Conservation (phyloP, 1,140 invertebrate species). For the Drosophila elegans region DNA sequence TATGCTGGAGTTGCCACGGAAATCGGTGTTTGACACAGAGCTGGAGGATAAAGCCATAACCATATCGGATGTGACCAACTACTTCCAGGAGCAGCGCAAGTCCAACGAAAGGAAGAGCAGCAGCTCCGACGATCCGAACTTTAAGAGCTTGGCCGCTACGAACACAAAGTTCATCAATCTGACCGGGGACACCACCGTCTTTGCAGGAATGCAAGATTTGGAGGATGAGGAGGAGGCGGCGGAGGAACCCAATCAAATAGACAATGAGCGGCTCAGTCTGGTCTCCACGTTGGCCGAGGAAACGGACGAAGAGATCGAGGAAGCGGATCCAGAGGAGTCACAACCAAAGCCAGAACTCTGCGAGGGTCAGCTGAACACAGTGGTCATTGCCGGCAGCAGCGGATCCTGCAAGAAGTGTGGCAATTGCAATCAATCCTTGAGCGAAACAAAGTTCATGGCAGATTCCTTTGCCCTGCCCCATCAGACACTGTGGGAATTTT, state of each 20-base stretch:
- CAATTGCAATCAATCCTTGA: slow-evolving; percentile 49
- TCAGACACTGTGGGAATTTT: slow-evolving; percentile 9
- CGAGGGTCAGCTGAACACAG: slow-evolving; percentile 14
- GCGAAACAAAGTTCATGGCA: slow-evolving; percentile 4
- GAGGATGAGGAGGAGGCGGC: slow-evolving; percentile 18
- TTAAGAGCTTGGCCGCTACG: slow-evolving; percentile 40
- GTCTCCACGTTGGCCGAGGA: slow-evolving; percentile 66
- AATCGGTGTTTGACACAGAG: neutral
- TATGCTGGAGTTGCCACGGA: neutral
- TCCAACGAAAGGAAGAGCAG: slow-evolving; percentile 19
- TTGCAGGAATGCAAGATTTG: slow-evolving; percentile 11
- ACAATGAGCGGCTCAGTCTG: slow-evolving; percentile 57
- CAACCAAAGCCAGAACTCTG: slow-evolving; percentile 27
- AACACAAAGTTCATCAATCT: slow-evolving; percentile 51
- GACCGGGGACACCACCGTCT: slow-evolving; percentile 51
- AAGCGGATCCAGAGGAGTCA: neutral
- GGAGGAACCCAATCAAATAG: slow-evolving; percentile 22
- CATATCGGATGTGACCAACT: slow-evolving; percentile 61
- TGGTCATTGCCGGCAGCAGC: slow-evolving; percentile 19
- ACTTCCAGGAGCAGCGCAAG: slow-evolving; percentile 35
- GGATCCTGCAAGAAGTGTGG: slow-evolving; percentile 45
- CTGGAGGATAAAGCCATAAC: slow-evolving; percentile 56
- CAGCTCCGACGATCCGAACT: slow-evolving; percentile 37
- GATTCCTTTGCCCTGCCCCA: slow-evolving; percentile 45
- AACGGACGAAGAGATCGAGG: neutral